Evolutionary conservation across 2,797 vertebrate genomes (phyloP), one percentile per base, ranked within the genome.

Genomic region (Coreius guichenoti): DNA sequence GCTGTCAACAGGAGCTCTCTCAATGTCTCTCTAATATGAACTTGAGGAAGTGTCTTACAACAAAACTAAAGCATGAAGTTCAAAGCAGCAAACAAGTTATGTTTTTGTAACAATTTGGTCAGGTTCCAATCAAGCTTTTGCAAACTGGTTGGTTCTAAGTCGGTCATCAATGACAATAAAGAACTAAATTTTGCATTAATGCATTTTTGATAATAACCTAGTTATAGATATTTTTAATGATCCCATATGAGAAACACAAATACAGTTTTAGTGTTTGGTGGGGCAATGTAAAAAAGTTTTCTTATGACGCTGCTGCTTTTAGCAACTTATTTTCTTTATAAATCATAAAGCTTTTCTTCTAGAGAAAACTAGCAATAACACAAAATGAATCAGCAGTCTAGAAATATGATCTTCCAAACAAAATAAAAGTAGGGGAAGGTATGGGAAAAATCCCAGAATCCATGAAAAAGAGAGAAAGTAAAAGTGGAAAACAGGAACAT

Each of bases 401-500:
- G 26, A 36, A 68, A 80, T 33, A 47, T 33, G 63, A 80, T 36
- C 63, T 9, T 80, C 61, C 80, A 70, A 74, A 47, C 19, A 47
- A 61, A 85, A 85, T 33, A 85, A 72, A 61, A n/a, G 65, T n/a
- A 56, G 61, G 58, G 29, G 39, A 67, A 69, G 61, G 33, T 39
- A 31, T 54, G 77, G 54, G 69, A n/a, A 47, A 47, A 33, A 23
- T n/a, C 14, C 29, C 45, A 69, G 47, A 81, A 70, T 51, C 33
- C 80, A 81, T 2, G 13, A 69, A 61, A 45, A 21, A 36, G 73
- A 83, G 68, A 70, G 69, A 84, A 69, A 84, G 82, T 45, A 61
- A 75, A 83, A 83, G 56, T 75, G 39, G 51, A 82, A 85, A 68
- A 23, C 58, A 29, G 36, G 47, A 85, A 78, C 31, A 72, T n/a